Percentiles rank a stretch among this genome's conserved stretches.
phyloP scores from a whole-genome alignment of 2,888 invertebrate genomes.

The Ctena decussata region DNA sequence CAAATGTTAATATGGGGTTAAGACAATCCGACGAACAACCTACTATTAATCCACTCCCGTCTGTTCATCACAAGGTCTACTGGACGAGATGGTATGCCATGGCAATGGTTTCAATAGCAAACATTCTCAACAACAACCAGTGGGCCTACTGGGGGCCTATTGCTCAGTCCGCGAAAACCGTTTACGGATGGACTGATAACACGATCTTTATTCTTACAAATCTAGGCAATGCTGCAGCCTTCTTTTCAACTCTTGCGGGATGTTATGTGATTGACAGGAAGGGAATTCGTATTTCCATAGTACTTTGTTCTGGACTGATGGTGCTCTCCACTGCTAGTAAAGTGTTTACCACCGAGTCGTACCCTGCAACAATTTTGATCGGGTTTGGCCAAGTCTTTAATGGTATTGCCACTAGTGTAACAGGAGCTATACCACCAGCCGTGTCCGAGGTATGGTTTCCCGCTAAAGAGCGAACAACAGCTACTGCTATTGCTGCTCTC shows the following conservation, averaged over 20 bases:
- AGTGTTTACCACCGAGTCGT: conserved; percentile 17
- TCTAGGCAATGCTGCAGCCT: conserved; percentile 41
- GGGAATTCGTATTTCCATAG: conserved; percentile 37
- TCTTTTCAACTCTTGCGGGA: conserved; percentile 29
- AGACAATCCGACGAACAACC: no score
- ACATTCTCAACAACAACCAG: conserved; percentile 42
- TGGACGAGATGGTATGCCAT: conserved; percentile 47
- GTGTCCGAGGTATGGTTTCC: conserved; percentile 53
- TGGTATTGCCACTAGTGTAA: conserved; percentile 41
- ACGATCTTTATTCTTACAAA: conserved; percentile 52
- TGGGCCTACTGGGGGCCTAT: conserved; percentile 63
- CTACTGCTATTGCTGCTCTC: conserved; percentile 46
- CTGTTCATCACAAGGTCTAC: background rate
- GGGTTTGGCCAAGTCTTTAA: conserved; percentile 45
- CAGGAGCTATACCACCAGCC: conserved; percentile 40
- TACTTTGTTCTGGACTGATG: conserved; percentile 19
- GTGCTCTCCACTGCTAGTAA: conserved; percentile 4
- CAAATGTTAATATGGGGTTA: no score
- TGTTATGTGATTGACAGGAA: conserved; percentile 40
- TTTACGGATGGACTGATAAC: no score
- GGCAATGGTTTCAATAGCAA: conserved; percentile 33
- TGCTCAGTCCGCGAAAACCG: conserved; percentile 45
- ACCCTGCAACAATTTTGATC: conserved; percentile 33
- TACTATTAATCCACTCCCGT: no score
- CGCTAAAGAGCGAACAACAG: conserved; percentile 44